Percentiles rank a stretch among this genome's conserved stretches.
Conservation (phyloP, 1,140 invertebrate species). For the Episyrphus balteatus region DNA sequence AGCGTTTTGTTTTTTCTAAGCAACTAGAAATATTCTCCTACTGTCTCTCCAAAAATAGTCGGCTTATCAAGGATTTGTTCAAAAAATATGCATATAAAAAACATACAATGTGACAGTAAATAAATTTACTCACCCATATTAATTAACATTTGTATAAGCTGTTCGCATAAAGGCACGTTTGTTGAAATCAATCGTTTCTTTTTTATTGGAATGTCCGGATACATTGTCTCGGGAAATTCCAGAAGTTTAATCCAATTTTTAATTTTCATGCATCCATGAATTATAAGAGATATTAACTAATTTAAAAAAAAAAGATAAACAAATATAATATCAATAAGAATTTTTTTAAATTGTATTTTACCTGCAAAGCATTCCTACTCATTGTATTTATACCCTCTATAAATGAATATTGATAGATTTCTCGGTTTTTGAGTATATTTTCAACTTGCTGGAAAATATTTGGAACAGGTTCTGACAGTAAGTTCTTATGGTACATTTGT, state of each 20-base stretch:
- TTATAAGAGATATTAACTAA: conserved; percentile 18
- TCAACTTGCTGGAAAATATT: conserved; percentile 60
- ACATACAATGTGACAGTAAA: not conserved
- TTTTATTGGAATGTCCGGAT: conserved; percentile 15
- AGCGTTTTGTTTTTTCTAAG: too few species aligned
- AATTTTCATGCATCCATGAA: conserved; percentile 22
- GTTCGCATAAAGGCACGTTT: conserved; percentile 19
- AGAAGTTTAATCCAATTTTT: conserved; percentile 29
- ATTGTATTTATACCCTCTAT: conserved; percentile 55
- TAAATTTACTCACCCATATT: conserved; percentile 16
- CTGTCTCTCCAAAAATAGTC: too few species aligned
- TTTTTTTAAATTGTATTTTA: too few species aligned
- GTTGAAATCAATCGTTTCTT: conserved; percentile 21
- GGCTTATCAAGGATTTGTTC: too few species aligned
- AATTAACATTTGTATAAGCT: conserved; percentile 24
- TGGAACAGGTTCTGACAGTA: conserved; percentile 51
- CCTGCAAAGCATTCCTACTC: conserved; percentile 50
- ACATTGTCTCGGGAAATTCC: conserved; percentile 21
- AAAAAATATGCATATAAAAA: too few species aligned
- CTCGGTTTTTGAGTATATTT: conserved; percentile 45
- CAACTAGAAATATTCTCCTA: too few species aligned
- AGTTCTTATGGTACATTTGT: conserved; percentile 49
- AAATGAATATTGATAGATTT: conserved; percentile 51
- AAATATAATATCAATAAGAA: not conserved
- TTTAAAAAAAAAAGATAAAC: conserved; percentile 1